Evolutionary conservation across 2,113 vertebrate species (phyloP).

Genomic region (Tenrec ecaudatus): DNA sequence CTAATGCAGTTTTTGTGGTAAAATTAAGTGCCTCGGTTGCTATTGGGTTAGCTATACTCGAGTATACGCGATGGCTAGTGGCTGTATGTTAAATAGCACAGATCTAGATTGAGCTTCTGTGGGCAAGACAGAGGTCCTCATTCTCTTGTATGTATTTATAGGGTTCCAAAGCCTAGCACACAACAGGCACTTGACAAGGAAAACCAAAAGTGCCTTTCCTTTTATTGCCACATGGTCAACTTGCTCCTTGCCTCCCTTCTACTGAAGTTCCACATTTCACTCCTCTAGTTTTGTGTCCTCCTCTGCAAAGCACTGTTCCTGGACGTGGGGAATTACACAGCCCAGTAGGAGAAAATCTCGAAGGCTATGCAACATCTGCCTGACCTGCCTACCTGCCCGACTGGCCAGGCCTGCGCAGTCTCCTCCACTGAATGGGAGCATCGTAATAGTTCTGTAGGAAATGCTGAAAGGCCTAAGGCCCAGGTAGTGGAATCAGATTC

Average conservation of each 20-base stretch:
- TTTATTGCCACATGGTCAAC: slow-evolving; percentile 4
- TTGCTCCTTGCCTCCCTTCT: background rate
- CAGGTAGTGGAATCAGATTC: background rate
- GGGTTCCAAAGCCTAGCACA: background rate
- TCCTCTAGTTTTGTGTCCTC: background rate
- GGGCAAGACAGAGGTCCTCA: background rate
- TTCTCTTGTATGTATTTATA: background rate
- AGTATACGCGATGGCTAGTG: background rate
- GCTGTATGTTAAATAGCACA: background rate
- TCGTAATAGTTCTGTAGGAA: background rate
- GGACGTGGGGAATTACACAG: background rate
- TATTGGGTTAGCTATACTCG: background rate
- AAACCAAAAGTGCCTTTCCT: background rate
- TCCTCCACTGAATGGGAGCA: background rate
- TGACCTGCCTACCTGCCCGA: background rate
- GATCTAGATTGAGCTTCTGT: background rate
- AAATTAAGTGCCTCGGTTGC: too few relatives aligned
- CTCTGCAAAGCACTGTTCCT: background rate
- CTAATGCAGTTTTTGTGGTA: too few relatives aligned
- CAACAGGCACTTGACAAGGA: background rate
- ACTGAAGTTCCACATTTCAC: slow-evolving; percentile 20
- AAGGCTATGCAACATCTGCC: background rate
- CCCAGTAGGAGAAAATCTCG: background rate
- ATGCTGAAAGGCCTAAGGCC: background rate
- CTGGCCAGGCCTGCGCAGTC: background rate